Percentiles rank a stretch among this genome's conserved stretches.
Conservation (phyloP, 2,888 invertebrate genomes). For the Arctia plantaginis region DNA sequence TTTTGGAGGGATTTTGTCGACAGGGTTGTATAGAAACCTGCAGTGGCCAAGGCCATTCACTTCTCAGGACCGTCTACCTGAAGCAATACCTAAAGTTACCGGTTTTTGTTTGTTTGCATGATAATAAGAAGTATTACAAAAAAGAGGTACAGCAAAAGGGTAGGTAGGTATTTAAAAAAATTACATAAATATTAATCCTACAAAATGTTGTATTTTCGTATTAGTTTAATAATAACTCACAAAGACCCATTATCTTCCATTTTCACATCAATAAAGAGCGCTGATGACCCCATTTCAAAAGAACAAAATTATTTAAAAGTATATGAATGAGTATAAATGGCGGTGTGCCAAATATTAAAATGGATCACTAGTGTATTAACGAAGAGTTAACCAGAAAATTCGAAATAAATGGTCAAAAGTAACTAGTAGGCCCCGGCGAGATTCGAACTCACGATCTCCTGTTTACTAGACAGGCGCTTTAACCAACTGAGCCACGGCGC, state of each 20-base stretch:
- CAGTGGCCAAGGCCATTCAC: no score
- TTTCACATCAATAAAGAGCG: not conserved
- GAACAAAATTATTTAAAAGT: not conserved
- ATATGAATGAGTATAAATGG: not conserved
- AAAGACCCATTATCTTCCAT: not conserved
- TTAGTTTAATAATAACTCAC: not conserved
- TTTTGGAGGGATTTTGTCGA: no score
- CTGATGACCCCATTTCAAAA: not conserved
- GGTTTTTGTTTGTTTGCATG: no score
- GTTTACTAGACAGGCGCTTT: conserved; percentile 78
- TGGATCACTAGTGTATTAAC: not conserved
- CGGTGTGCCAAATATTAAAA: not conserved
- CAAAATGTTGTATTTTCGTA: not conserved
- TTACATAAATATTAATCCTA: no score
- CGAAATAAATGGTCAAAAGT: not conserved
- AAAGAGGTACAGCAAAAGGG: no score
- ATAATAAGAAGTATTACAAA: no score
- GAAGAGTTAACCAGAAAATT: not conserved
- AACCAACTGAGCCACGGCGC: conserved; percentile 91
- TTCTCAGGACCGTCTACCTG: no score
- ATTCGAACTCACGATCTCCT: conserved; percentile 51
- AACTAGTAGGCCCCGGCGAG: conserved; percentile 42
- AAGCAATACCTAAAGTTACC: no score
- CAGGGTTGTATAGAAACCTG: no score
- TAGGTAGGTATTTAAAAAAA: no score